phyloP scores from a whole-genome alignment of 2,888 invertebrate species.

The Kuschelorhynchus macadamiae region DNA sequence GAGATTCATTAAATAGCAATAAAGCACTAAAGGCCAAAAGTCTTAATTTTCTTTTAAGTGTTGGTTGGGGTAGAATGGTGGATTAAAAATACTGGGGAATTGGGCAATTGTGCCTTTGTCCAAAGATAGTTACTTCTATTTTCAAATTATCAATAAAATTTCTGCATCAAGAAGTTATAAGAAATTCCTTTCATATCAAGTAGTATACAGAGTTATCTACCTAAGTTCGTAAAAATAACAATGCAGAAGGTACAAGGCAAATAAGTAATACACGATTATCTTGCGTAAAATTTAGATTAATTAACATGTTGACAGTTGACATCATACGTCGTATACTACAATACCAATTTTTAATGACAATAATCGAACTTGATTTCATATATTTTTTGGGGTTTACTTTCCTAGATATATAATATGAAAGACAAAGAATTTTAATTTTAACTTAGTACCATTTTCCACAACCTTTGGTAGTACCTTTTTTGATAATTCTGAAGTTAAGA shows the following conservation, averaged over 20 bases:
- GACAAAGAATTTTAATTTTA: conserved; percentile 4
- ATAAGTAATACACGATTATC: conserved; percentile 13
- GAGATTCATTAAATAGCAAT: too few relatives aligned
- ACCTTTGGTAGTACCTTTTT: conserved; percentile 6
- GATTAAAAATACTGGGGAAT: too few relatives aligned
- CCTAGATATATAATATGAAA: conserved; percentile 20
- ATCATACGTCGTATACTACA: conserved; percentile 17
- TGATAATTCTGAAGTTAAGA: conserved; percentile 8
- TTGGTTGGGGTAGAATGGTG: too few relatives aligned
- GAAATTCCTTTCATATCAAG: too few relatives aligned
- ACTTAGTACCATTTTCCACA: conserved; percentile 18
- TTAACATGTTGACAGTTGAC: conserved; percentile 28
- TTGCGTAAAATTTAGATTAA: conserved; percentile 13
- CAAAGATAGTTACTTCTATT: too few relatives aligned
- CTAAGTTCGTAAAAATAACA: conserved; percentile 6
- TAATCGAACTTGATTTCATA: conserved; percentile 20
- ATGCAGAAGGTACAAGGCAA: conserved; percentile 14
- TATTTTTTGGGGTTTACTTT: conserved; percentile 25
- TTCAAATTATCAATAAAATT: too few relatives aligned
- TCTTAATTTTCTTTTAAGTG: too few relatives aligned
- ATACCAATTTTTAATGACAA: conserved; percentile 28
- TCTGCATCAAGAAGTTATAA: too few relatives aligned
- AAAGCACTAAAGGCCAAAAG: too few relatives aligned
- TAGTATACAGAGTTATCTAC: too few relatives aligned
- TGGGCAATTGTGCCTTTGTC: too few relatives aligned